Conservation (phyloP, 2,113 vertebrate species). For the Calidris pygmaea region DNA sequence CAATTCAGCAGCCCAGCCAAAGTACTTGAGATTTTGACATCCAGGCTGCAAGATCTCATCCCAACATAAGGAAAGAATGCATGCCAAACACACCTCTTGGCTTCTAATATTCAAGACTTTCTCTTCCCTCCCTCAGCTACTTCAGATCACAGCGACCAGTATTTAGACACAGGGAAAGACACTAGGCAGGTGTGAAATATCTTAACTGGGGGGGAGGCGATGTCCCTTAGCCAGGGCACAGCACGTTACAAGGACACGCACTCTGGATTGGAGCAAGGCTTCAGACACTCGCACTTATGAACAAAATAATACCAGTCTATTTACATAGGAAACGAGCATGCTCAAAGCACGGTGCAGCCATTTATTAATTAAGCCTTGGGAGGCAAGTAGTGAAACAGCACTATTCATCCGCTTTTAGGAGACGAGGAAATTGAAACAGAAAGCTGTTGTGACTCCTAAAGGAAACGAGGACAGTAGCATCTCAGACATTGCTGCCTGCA, state of each 20-base stretch:
- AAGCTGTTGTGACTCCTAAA: neutral
- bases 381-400: neutral
- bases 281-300: fast-evolving
- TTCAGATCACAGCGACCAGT: neutral
- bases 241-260: fast-evolving
- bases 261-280: fast-evolving
- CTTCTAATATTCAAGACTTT: neutral
- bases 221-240: neutral
- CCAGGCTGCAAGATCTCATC: neutral
- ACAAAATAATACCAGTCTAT: neutral
- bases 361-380: neutral
- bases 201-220: neutral
- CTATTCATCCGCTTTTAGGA: neutral
- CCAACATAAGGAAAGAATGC: neutral
- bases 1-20: neutral
- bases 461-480: neutral
- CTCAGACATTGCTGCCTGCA: neutral
- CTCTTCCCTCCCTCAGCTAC: neutral
- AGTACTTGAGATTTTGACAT: neutral
- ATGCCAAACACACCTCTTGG: neutral
- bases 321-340: neutral
- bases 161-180: neutral
- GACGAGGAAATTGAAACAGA: neutral
- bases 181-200: neutral
- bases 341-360: neutral